Evolutionary conservation across 2,797 vertebrate genomes (phyloP), one percentile per base, ranked within the genome.

Genomic region (Muscicapa comitata): DNA sequence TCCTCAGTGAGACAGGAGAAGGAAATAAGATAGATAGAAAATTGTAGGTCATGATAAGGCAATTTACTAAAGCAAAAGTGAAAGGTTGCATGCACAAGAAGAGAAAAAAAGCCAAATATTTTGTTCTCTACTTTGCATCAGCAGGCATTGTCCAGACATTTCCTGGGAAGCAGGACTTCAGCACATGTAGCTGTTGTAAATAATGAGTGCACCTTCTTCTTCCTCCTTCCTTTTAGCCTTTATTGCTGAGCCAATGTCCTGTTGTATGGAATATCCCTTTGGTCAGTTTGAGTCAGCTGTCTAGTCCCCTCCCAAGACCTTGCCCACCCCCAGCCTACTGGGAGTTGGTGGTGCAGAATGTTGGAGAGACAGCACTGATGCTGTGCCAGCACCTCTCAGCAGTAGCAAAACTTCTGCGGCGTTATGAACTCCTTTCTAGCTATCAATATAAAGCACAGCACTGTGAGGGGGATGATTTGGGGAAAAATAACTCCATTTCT

Each of bases 21-120:
- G 11, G 38, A 57, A 38, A 45, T 57, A 45, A 15, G 18, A 31
- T 35, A 12, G 28, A 23, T 23, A 45, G 82, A 75, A 70, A 23
- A 28, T 50, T 10, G 2, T 15, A 43, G 31, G 19, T 37, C 13
- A 43, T 43, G 28, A 50, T 25, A 76, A 57, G 11, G 8, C 28
- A 57, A 6, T 51, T 76, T 45, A 10, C 24, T 48, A 38, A 57
- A 82, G 11, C 13, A 57, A 43, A 82, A 33, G 5, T 28, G 17
- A 63, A 76, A 45, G 10, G 10, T 45, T 1, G 0, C 0, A 0
- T 33, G 20, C 2, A 15, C 4, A 11, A 70, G 13, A 31, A 61
- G 29, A 63, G 9, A 33, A 70, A 57, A 31, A 74, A 76, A 70
- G 17, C 11, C 3, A 50, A 45, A 31, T 23, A 23, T 51, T 76